These are phyloP conservation scores for Littorina saxatilis DNA, from an alignment of 1,140 invertebrate genomes.

Conservation along the genomic window DNA sequence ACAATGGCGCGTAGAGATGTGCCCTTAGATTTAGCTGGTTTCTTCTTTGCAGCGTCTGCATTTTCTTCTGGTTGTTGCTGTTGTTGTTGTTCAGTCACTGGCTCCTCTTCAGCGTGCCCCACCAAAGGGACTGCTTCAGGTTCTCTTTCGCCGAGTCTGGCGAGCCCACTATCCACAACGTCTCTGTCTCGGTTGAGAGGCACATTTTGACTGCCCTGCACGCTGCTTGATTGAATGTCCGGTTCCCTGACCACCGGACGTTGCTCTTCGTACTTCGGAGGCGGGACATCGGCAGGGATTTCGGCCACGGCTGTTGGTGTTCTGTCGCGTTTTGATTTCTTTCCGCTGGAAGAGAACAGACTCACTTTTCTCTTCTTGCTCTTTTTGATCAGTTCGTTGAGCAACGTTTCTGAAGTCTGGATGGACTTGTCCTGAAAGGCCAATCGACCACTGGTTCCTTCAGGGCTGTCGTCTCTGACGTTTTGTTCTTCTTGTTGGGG, in stretches of 20 bases:
- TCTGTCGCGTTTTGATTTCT: background rate
- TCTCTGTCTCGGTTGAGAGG: background rate
- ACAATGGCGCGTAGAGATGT: slow-evolving; percentile 44
- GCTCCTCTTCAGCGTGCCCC: background rate
- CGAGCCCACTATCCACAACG: background rate
- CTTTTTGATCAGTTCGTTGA: slow-evolving; percentile 19
- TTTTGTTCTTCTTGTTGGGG: background rate
- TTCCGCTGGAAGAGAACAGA: slow-evolving; percentile 20
- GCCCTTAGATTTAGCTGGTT: slow-evolving; percentile 41
- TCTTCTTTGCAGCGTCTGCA: background rate
- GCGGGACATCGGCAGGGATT: background rate
- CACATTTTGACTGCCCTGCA: background rate
- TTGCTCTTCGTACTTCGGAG: slow-evolving; percentile 31
- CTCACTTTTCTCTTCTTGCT: slow-evolving; percentile 12
- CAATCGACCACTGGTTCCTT: background rate
- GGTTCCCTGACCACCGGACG: background rate
- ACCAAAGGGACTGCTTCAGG: background rate
- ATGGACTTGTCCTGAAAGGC: slow-evolving; percentile 36
- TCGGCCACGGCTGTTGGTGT: background rate
- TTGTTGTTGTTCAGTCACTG: background rate
- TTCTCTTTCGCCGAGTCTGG: background rate
- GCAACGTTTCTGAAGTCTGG: slow-evolving; percentile 33
- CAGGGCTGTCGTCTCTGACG: background rate
- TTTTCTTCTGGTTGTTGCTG: background rate
- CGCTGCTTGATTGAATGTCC: background rate